phyloP scores from a whole-genome alignment of 1,140 invertebrate genomes.

The Saccostrea cuccullata region DNA sequence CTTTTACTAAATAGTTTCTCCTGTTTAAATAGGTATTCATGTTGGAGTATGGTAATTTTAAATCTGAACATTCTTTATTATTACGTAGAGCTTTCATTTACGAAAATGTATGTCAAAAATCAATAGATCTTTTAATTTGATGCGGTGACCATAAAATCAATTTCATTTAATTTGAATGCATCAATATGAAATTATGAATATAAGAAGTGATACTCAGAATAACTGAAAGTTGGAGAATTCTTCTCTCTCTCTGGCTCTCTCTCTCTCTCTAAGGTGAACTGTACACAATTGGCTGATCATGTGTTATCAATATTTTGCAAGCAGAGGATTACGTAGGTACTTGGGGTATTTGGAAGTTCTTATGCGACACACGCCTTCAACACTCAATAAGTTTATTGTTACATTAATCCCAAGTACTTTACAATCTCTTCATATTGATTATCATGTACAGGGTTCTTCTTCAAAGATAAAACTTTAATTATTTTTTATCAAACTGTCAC shows the following conservation, averaged over 20 bases:
- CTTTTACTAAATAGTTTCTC: slow-evolving; percentile 7
- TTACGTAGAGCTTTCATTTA: not conserved
- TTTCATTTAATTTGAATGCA: not conserved
- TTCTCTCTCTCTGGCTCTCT: slow-evolving; percentile 13
- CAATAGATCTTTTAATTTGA: slow-evolving; percentile 4
- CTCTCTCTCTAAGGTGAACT: not conserved
- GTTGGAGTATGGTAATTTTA: not conserved
- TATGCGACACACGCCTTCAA: not conserved
- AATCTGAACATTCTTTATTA: not conserved
- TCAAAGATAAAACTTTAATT: no score
- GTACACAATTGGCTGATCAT: not conserved
- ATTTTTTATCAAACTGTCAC: not conserved
- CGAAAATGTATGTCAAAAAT: not conserved
- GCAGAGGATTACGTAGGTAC: not conserved
- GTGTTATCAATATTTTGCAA: slow-evolving; percentile 4
- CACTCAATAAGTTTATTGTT: slow-evolving; percentile 7
- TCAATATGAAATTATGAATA: not conserved
- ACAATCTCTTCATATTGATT: not conserved
- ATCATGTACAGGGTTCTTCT: not conserved
- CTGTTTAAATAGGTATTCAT: not conserved
- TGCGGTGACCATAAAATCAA: not conserved
- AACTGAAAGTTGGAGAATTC: not conserved
- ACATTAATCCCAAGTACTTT: not conserved
- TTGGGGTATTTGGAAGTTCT: not conserved
- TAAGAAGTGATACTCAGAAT: not conserved